phyloP scores from a whole-genome alignment of 2,888 invertebrate species.

The Chelonus formosanus region DNA sequence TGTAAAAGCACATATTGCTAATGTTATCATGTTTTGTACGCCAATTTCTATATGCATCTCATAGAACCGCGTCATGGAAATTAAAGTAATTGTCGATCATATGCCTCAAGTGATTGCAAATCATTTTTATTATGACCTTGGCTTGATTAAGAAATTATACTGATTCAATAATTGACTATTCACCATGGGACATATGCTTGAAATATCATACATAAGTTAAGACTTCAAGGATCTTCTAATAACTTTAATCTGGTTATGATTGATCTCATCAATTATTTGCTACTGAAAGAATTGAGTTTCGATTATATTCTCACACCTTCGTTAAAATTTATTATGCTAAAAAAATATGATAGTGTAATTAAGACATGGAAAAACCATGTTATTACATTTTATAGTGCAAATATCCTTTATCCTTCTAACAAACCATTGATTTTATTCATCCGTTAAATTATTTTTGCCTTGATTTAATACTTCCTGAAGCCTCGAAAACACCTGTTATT shows the following conservation, averaged over 20 bases:
- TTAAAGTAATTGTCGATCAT: constrained; percentile 6
- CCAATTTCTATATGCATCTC: background rate
- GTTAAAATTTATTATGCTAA: too few relatives aligned
- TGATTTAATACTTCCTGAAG: constrained; percentile 20
- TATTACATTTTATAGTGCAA: constrained; percentile 1
- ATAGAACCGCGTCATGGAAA: constrained; percentile 4
- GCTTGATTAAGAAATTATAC: constrained; percentile 16
- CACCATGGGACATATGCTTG: constrained; percentile 22
- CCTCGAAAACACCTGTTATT: constrained; percentile 25
- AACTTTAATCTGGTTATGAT: constrained; percentile 1
- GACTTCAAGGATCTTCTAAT: constrained; percentile 19
- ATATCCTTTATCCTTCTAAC: constrained; percentile 1
- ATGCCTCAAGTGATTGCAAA: constrained; percentile 7
- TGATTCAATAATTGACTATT: constrained; percentile 19
- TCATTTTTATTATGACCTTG: constrained; percentile 21
- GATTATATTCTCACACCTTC: background rate
- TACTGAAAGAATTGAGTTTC: background rate
- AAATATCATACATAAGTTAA: constrained; percentile 14
- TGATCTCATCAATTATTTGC: background rate
- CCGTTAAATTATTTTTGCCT: constrained; percentile 22
- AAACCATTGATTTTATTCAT: constrained; percentile 21
- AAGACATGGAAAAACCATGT: background rate
- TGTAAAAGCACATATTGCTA: background rate
- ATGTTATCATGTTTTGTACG: constrained; percentile 10
- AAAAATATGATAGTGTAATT: constrained; percentile 1